Evolutionary conservation across 2,113 vertebrate species (phyloP).

Genomic region (Camelus dromedarius): DNA sequence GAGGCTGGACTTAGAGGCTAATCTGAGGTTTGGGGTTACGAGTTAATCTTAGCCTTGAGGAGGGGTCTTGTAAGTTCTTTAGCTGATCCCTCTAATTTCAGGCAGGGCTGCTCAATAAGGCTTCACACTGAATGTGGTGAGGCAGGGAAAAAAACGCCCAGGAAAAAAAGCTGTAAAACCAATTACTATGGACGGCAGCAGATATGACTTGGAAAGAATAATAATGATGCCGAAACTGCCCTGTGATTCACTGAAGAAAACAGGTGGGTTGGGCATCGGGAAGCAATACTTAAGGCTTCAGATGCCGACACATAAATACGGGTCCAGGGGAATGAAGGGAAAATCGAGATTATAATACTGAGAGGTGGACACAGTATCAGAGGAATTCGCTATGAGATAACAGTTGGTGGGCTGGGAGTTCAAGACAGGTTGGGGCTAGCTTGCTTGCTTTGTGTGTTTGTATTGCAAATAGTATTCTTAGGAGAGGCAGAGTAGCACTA

Average conservation of each 20-base stretch:
- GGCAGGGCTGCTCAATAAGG: neutral
- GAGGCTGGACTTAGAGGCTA: neutral
- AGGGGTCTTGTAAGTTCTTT: neutral
- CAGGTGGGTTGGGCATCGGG: constrained; percentile 58
- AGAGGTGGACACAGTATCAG: neutral
- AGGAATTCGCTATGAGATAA: constrained; percentile 54
- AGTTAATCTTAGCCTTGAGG: constrained; percentile 1
- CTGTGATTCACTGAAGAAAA: constrained; percentile 49
- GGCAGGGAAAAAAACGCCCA: constrained; percentile 37
- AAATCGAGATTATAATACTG: constrained; percentile 52
- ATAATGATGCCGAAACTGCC: constrained; percentile 55
- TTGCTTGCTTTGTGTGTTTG: constrained; percentile 23
- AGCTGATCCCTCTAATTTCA: constrained; percentile 8
- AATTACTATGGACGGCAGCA: constrained; percentile 42
- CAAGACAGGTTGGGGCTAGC: constrained; percentile 37
- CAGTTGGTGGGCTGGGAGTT: constrained; percentile 33
- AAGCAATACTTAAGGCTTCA: constrained; percentile 59
- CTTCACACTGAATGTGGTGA: constrained; percentile 29
- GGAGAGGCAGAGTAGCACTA: constrained; percentile 76
- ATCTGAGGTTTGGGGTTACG: neutral
- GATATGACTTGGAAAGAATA: constrained; percentile 42
- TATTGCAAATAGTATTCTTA: constrained; percentile 59
- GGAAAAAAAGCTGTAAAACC: constrained; percentile 45
- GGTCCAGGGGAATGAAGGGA: constrained; percentile 59
- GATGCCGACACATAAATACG: constrained; percentile 3